Evolutionary conservation across 2,888 invertebrate genomes (phyloP).

Genomic region (Lasioglossum morio): DNA sequence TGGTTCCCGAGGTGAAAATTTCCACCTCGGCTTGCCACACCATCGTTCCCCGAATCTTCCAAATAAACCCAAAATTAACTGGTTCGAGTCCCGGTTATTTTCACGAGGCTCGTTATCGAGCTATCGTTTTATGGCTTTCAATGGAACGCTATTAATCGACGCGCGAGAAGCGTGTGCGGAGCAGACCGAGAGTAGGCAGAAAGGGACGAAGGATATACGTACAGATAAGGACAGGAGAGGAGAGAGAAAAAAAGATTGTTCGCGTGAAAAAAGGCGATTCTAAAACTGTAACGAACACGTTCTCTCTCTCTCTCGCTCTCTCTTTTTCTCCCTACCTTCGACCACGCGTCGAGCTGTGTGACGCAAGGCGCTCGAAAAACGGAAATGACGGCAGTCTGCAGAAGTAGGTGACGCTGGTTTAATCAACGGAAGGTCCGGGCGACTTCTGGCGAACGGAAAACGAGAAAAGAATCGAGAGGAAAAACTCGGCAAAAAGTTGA

Average conservation of each 20-base stretch:
- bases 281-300: conserved; percentile 49
- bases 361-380: conserved; percentile 53
- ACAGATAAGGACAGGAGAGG: neutral
- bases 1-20: neutral
- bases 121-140: conserved; percentile 22
- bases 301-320: neutral
- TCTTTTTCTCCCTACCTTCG: neutral
- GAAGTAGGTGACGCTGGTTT: conserved; percentile 49
- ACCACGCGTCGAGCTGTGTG: conserved; percentile 50
- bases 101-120: conserved; percentile 34
- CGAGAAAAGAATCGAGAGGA: neutral
- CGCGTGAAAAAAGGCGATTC: conserved; percentile 37
- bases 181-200: neutral
- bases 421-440: conserved; percentile 36
- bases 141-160: conserved; percentile 33
- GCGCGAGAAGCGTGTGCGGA: neutral
- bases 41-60: neutral
- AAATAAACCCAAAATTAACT: conserved; percentile 39
- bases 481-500: neutral
- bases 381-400: conserved; percentile 49
- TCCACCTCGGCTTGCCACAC: neutral
- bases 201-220: neutral
- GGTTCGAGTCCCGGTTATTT: conserved; percentile 37
- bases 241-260: conserved; percentile 23
- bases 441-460: neutral